Conservation (phyloP, 2,797 vertebrate species). For the Cryptoprocta ferox region DNA sequence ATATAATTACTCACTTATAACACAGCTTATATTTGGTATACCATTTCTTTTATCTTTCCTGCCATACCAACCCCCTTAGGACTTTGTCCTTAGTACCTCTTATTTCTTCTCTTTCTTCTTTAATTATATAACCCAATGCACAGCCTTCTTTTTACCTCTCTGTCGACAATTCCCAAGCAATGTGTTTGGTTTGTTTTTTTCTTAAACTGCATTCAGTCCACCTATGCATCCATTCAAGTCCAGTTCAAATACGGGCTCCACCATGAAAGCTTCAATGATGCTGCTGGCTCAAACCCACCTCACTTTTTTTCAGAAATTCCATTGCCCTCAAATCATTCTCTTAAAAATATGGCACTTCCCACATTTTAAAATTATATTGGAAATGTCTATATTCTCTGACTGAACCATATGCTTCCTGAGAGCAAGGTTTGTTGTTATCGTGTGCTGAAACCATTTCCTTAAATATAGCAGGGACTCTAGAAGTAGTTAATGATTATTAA, state of each 20-base stretch:
- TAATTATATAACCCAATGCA: background rate
- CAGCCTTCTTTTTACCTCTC: background rate
- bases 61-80: background rate
- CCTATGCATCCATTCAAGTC: background rate
- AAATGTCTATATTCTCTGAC: constrained; percentile 31
- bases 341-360: background rate
- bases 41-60: background rate
- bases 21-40: background rate
- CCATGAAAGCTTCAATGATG: background rate
- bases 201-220: background rate
- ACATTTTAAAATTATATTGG: background rate
- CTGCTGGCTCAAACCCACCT: background rate
- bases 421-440: background rate
- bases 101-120: background rate
- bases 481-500: constrained; percentile 36
- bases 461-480: background rate
- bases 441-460: background rate
- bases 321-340: background rate
- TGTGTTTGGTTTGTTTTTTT: background rate
- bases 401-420: constrained; percentile 9
- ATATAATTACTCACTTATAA: background rate
- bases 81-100: background rate
- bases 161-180: background rate
- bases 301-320: background rate
- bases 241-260: rapidly evolving